These are phyloP conservation scores for Philaenus spumarius DNA, from an alignment of 1,140 invertebrate species.

Conservation along the genomic window DNA sequence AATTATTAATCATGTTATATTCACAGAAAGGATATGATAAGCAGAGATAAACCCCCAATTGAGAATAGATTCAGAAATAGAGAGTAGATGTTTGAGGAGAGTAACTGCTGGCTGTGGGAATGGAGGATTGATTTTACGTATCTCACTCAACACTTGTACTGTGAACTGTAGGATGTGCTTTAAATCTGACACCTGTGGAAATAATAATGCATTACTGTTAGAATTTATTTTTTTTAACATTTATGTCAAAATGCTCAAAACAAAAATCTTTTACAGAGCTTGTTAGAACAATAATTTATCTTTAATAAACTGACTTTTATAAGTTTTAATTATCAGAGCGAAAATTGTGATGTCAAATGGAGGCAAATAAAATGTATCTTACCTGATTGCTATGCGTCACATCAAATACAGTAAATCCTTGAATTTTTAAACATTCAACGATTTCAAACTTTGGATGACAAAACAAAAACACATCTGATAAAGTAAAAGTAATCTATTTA, in stretches of 20 bases:
- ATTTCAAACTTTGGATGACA: too few relatives aligned
- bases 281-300: neutral
- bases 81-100: slow-evolving; percentile 57
- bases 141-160: slow-evolving; percentile 48
- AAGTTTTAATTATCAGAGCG: neutral
- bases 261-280: too few relatives aligned
- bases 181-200: slow-evolving; percentile 54
- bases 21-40: slow-evolving; percentile 52
- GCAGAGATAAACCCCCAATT: slow-evolving; percentile 65
- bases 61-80: slow-evolving; percentile 64
- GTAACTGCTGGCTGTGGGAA: slow-evolving; percentile 45
- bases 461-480: too few relatives aligned
- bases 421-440: too few relatives aligned
- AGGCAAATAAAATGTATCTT: too few relatives aligned
- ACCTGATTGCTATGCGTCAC: too few relatives aligned
- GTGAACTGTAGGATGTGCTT: slow-evolving; percentile 71
- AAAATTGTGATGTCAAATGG: neutral
- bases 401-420: too few relatives aligned
- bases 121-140: slow-evolving; percentile 47
- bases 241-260: too few relatives aligned
- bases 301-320: neutral
- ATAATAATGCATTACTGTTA: slow-evolving; percentile 18
- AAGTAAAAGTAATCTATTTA: too few relatives aligned
- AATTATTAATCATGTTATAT: too few relatives aligned
- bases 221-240: slow-evolving; percentile 7